Percentiles rank a stretch among this genome's conserved stretches.
These are phyloP conservation scores for Hymenochirus boettgeri DNA, from an alignment of 2,113 vertebrate genomes.

Conservation along the genomic window DNA sequence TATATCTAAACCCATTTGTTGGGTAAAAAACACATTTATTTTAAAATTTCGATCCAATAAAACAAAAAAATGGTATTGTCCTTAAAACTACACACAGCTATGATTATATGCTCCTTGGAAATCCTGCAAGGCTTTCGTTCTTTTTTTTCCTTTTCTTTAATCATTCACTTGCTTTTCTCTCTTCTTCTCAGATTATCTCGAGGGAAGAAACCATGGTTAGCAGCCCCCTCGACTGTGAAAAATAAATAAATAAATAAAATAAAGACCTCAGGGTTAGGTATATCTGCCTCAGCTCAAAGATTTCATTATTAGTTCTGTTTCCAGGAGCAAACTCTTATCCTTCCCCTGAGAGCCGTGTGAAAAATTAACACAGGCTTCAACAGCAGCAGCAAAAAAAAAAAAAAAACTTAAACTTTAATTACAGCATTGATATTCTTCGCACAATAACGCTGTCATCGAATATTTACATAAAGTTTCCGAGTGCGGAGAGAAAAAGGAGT, in stretches of 20 bases:
- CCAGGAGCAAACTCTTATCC: slow-evolving; percentile 86
- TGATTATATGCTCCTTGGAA: too few species aligned
- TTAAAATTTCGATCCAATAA: too few species aligned
- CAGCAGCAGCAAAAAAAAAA: slow-evolving; percentile 64
- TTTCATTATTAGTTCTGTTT: slow-evolving; percentile 98
- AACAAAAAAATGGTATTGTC: too few species aligned
- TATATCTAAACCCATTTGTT: too few species aligned
- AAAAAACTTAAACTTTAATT: slow-evolving; percentile 98
- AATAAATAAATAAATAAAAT: slow-evolving; percentile 37
- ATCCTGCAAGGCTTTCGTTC: slow-evolving; percentile 3
- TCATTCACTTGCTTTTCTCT: too few species aligned
- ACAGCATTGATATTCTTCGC: slow-evolving; percentile 99
- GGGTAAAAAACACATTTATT: too few species aligned
- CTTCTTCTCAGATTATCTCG: slow-evolving; percentile 73
- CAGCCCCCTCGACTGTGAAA: slow-evolving; percentile 84
- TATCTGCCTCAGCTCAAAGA: slow-evolving; percentile 86
- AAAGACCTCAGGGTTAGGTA: slow-evolving; percentile 89
- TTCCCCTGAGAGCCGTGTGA: slow-evolving; percentile 88
- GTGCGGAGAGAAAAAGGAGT: slow-evolving; percentile 71
- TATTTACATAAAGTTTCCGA: slow-evolving; percentile 96
- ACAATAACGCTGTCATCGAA: slow-evolving; percentile 97
- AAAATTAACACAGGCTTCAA: slow-evolving; percentile 90
- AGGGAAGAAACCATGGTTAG: slow-evolving; percentile 92
- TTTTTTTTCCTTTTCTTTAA: slow-evolving; percentile 97
- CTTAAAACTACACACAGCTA: too few species aligned